A percentile compares a stretch with the other conserved stretches of the same genome.
phyloP scores from a whole-genome alignment of 2,888 invertebrate species.

The Philhelius pedissequus region DNA sequence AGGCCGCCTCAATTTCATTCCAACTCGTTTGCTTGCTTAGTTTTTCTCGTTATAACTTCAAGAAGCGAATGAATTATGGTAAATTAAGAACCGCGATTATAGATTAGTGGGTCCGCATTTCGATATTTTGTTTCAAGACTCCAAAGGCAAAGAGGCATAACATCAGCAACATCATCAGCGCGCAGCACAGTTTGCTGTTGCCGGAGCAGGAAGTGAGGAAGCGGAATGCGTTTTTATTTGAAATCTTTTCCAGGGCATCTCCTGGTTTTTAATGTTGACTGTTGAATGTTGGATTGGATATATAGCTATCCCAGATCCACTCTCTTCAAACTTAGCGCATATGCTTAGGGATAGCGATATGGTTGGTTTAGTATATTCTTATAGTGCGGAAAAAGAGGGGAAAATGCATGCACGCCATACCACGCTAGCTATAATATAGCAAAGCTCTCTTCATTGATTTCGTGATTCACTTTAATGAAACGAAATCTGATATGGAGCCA shows the following conservation, averaged over 20 bases:
- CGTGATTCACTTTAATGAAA: constrained; percentile 79
- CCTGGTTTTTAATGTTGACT: constrained; percentile 23
- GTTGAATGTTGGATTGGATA: not conserved
- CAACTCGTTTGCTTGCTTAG: constrained; percentile 47
- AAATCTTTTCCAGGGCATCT: constrained; percentile 67
- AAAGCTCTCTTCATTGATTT: constrained; percentile 69
- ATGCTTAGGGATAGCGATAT: not conserved
- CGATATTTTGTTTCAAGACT: constrained; percentile 66
- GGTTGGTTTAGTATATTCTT: constrained; percentile 22
- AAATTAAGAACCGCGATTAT: constrained; percentile 68
- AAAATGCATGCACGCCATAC: constrained; percentile 65
- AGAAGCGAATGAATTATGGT: constrained; percentile 69
- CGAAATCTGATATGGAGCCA: constrained; percentile 77
- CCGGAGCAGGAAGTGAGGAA: constrained; percentile 56
- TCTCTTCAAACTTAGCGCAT: constrained; percentile 15
- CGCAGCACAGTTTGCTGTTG: not conserved
- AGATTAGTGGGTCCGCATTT: constrained; percentile 67
- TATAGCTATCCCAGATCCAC: constrained; percentile 1
- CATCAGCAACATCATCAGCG: constrained; percentile 38
- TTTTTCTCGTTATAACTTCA: constrained; percentile 64
- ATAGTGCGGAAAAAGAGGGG: constrained; percentile 3
- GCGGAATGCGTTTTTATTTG: constrained; percentile 65
- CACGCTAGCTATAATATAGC: constrained; percentile 17
- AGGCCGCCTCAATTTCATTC: constrained; percentile 37
- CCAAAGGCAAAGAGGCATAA: not conserved